Conservation (phyloP, 2,797 vertebrate species). For the Hirundo rustica region DNA sequence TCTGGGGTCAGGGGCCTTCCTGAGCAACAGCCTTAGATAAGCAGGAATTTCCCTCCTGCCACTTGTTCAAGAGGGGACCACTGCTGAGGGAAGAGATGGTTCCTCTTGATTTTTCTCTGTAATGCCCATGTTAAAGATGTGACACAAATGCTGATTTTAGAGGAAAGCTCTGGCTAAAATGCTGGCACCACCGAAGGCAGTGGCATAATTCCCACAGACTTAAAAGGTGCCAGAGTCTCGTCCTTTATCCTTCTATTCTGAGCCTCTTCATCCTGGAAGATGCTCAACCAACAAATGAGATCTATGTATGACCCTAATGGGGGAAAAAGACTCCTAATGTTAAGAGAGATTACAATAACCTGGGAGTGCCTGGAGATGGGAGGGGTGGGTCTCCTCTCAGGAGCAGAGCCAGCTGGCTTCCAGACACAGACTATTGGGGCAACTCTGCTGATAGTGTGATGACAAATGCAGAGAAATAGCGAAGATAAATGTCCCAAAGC, state of each 20-base stretch:
- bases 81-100: background rate
- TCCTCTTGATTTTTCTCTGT: background rate
- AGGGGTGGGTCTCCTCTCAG: background rate
- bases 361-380: background rate
- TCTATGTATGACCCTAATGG: background rate
- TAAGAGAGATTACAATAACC: background rate
- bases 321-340: fast-evolving
- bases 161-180: background rate
- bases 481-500: background rate
- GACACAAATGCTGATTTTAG: background rate
- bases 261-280: background rate
- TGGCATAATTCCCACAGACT: background rate
- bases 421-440: background rate
- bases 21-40: background rate
- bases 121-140: background rate
- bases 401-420: background rate
- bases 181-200: background rate
- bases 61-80: background rate
- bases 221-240: background rate
- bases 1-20: background rate
- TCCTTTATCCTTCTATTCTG: background rate
- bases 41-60: background rate
- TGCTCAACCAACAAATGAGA: background rate
- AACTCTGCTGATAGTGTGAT: background rate
- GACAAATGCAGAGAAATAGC: background rate